Conservation (phyloP, 2,797 vertebrate species). For the Lerista edwardsae region DNA sequence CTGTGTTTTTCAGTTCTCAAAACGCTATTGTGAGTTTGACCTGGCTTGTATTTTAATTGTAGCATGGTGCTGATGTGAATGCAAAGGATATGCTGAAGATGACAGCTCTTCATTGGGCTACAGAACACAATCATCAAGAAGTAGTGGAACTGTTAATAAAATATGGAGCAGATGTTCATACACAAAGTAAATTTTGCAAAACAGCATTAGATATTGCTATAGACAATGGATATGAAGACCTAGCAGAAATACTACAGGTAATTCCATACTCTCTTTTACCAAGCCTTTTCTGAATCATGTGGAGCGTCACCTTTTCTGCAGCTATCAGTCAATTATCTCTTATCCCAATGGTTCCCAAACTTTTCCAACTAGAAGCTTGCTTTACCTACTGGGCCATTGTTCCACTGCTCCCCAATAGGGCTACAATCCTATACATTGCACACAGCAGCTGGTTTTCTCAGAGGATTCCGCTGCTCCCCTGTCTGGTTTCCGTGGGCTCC, state of each 20-base stretch:
- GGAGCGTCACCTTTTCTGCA: background rate
- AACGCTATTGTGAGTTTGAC: conserved; percentile 58
- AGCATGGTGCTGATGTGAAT: conserved; percentile 90
- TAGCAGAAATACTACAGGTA: conserved; percentile 89
- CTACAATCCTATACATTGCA: no score
- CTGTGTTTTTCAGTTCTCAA: conserved; percentile 24
- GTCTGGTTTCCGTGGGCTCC: no score
- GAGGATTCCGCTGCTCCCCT: no score
- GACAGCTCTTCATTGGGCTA: conserved; percentile 90
- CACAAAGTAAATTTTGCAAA: conserved; percentile 90
- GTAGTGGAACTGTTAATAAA: conserved; percentile 88
- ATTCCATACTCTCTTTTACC: conserved; percentile 23
- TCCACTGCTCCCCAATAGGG: no score
- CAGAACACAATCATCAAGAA: conserved; percentile 86
- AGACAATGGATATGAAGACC: conserved; percentile 87
- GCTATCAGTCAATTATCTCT: background rate
- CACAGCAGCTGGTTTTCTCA: no score
- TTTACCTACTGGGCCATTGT: no score
- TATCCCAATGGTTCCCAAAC: no score
- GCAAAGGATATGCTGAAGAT: conserved; percentile 92
- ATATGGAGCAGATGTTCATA: conserved; percentile 87
- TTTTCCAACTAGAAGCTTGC: no score
- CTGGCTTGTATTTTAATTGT: conserved; percentile 58
- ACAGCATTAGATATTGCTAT: conserved; percentile 87
- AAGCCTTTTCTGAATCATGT: background rate